Conservation (phyloP, 2,113 vertebrate genomes). For the Leuciscus idus region DNA sequence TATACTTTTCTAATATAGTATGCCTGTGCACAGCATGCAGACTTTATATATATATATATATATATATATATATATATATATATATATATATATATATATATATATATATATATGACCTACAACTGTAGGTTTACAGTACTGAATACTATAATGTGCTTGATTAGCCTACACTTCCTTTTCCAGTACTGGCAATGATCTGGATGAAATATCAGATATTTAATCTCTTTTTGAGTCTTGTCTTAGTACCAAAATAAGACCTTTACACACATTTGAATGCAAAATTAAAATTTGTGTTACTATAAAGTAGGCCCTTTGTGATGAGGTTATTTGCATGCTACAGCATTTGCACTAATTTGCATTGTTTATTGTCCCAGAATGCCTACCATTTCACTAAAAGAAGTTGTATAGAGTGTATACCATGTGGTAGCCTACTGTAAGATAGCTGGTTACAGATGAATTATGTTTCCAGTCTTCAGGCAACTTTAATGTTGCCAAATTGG, state of each 20-base stretch:
- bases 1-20: not conserved
- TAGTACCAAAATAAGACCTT: not conserved
- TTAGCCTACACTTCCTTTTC: not conserved
- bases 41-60: too few species aligned
- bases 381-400: not conserved
- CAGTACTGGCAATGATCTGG: not conserved
- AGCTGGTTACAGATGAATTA: conserved; percentile 1
- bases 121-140: not conserved
- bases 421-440: not conserved
- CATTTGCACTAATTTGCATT: too few species aligned
- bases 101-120: not conserved
- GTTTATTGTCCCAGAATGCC: not conserved
- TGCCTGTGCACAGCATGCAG: not conserved
- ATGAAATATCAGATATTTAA: not conserved
- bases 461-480: conserved; percentile 7
- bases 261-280: not conserved
- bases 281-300: not conserved
- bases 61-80: not conserved
- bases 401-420: not conserved
- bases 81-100: too few species aligned
- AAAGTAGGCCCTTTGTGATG: not conserved
- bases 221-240: not conserved
- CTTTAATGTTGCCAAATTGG: conserved; percentile 7
- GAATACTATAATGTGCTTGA: not conserved
- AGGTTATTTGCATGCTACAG: too few species aligned